phyloP scores from a whole-genome alignment of 2,888 invertebrate species.

The Pyrrhia umbra region DNA sequence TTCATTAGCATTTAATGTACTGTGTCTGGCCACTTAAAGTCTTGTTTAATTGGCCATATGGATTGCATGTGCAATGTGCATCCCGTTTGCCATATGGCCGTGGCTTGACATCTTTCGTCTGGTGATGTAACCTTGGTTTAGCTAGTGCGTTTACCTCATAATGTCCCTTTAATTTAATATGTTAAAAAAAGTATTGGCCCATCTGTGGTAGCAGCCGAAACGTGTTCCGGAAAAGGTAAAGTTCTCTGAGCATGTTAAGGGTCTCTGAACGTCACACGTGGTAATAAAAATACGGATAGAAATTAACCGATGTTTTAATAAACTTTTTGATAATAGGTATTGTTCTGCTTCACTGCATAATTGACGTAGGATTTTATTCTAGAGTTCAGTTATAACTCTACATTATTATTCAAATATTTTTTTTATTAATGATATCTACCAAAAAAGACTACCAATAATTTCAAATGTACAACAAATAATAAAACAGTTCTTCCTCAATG shows the following conservation, averaged over 20 bases:
- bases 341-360: too few relatives aligned
- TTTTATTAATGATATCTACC: too few relatives aligned
- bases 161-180: background rate
- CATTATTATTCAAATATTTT: background rate
- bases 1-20: constrained; percentile 32
- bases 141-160: constrained; percentile 1
- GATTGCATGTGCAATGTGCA: constrained; percentile 41
- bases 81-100: constrained; percentile 25
- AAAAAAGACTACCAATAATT: background rate
- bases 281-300: constrained; percentile 7
- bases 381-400: background rate
- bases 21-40: constrained; percentile 29
- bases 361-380: background rate
- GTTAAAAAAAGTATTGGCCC: background rate
- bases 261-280: constrained; percentile 21
- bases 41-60: constrained; percentile 36
- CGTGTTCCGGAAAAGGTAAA: constrained; percentile 8
- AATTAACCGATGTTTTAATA: constrained; percentile 2
- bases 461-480: background rate
- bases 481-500: background rate
- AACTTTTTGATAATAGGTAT: constrained; percentile 7
- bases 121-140: constrained; percentile 12
- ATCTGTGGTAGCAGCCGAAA: constrained; percentile 1
- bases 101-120: constrained; percentile 33
- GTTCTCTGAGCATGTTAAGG: constrained; percentile 18